phyloP scores from a whole-genome alignment of 2,888 invertebrate genomes.

The Tiliacea aurago region DNA sequence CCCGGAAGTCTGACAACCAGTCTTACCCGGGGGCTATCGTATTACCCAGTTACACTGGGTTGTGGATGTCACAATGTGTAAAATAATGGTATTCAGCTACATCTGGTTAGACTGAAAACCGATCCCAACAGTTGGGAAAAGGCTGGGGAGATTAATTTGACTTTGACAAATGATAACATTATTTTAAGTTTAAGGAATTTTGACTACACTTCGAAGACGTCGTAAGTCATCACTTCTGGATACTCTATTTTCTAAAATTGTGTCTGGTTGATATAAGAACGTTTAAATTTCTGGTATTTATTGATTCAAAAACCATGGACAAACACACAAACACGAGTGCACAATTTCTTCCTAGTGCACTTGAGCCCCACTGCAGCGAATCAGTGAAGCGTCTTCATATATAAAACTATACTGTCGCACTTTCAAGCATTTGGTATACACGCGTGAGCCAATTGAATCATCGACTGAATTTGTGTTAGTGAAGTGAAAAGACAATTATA shows the following conservation, averaged over 20 bases:
- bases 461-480: conserved; percentile 74
- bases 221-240: too few species aligned
- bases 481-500: conserved; percentile 77
- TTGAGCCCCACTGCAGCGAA: conserved; percentile 78
- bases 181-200: not conserved
- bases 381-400: conserved; percentile 80
- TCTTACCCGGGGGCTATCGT: too few species aligned
- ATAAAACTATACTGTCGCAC: conserved; percentile 79
- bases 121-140: too few species aligned
- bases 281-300: not conserved
- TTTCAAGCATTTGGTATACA: conserved; percentile 83
- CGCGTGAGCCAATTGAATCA: conserved; percentile 60
- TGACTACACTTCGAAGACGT: not conserved
- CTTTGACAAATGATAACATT: not conserved
- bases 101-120: too few species aligned
- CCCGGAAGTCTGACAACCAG: too few species aligned
- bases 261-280: not conserved
- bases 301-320: conserved; percentile 8
- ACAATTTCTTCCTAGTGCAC: conserved; percentile 7
- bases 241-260: not conserved
- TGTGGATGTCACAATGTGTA: too few species aligned
- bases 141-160: too few species aligned
- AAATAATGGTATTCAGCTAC: too few species aligned
- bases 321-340: conserved; percentile 41
- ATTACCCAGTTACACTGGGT: too few species aligned